Evolutionary conservation across 2,888 invertebrate genomes (phyloP).

Genomic region (Gymnoscelis rufifasciata): DNA sequence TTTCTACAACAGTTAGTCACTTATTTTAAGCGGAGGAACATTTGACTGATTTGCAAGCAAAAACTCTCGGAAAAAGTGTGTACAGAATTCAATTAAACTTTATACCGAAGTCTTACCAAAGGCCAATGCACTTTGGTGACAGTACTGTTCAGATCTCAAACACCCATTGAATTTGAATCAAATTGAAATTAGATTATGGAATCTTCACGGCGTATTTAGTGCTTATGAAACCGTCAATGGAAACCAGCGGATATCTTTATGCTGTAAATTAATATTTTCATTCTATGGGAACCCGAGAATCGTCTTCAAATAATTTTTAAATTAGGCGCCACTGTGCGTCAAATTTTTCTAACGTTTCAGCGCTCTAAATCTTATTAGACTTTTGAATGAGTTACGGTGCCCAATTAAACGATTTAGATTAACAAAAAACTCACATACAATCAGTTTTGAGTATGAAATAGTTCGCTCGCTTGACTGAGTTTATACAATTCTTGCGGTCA

Average conservation of each 20-base stretch:
- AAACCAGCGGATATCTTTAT: constrained; percentile 60
- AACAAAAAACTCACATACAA: constrained; percentile 51
- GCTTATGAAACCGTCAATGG: constrained; percentile 72
- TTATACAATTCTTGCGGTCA: constrained; percentile 53
- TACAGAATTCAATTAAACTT: constrained; percentile 69
- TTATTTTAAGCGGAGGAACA: constrained; percentile 36
- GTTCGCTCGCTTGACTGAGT: constrained; percentile 55
- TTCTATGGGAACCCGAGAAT: constrained; percentile 68
- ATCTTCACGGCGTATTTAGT: constrained; percentile 64
- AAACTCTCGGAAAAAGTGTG: constrained; percentile 47
- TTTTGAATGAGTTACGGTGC: constrained; percentile 33
- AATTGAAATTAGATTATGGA: constrained; percentile 74
- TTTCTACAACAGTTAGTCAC: constrained; percentile 41
- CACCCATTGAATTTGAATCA: constrained; percentile 57
- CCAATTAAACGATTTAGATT: constrained; percentile 51
- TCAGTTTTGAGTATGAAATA: constrained; percentile 49
- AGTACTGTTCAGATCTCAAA: constrained; percentile 63
- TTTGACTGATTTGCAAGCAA: constrained; percentile 38
- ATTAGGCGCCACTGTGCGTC: constrained; percentile 31
- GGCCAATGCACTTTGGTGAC: constrained; percentile 62
- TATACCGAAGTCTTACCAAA: constrained; percentile 35
- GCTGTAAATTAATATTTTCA: constrained; percentile 64
- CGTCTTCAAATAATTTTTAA: constrained; percentile 24
- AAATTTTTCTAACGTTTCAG: constrained; percentile 30
- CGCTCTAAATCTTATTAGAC: constrained; percentile 31